Percentiles rank a stretch among this genome's conserved stretches.
Evolutionary conservation across 2,797 vertebrate genomes (phyloP).

Genomic region (Catostomus latipinnis): DNA sequence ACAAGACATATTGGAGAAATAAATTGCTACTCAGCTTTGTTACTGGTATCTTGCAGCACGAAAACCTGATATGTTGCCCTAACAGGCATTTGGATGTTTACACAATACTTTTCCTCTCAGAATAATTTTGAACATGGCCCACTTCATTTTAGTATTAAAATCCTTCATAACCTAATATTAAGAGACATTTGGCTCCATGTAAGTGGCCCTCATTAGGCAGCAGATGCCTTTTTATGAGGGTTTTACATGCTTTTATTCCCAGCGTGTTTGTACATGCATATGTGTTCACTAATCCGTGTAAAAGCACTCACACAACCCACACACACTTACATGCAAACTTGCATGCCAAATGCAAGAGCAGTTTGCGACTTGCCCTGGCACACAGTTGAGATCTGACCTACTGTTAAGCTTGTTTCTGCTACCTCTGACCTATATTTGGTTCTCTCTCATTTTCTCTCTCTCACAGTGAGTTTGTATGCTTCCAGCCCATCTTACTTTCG

Average conservation of each 20-base stretch:
- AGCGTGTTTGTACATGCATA: conserved; percentile 49
- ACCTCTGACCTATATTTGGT: conserved; percentile 68
- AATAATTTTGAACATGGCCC: background rate
- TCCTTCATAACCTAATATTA: background rate
- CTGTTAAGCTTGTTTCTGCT: conserved; percentile 44
- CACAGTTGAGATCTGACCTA: conserved; percentile 52
- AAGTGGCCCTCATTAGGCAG: conserved; percentile 34
- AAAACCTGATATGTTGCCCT: background rate
- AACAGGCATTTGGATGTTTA: background rate
- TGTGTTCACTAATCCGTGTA: conserved; percentile 49
- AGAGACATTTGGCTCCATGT: background rate
- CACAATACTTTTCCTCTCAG: background rate
- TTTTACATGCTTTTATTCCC: conserved; percentile 9
- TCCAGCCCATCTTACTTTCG: conserved; percentile 91
- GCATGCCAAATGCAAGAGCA: conserved; percentile 8
- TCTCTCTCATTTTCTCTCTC: conserved; percentile 32
- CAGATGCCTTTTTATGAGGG: conserved; percentile 32
- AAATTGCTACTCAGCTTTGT: no score
- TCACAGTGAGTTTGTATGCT: conserved; percentile 88
- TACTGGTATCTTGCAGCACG: background rate
- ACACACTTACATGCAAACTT: conserved; percentile 1
- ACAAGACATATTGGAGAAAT: background rate
- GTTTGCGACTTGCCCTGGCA: conserved; percentile 52
- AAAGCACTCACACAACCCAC: conserved; percentile 46
- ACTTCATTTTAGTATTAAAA: background rate